A percentile compares a stretch with the other conserved stretches of the same genome.
phyloP scores from a whole-genome alignment of 2,888 invertebrate species.

The Colostygia pectinataria region DNA sequence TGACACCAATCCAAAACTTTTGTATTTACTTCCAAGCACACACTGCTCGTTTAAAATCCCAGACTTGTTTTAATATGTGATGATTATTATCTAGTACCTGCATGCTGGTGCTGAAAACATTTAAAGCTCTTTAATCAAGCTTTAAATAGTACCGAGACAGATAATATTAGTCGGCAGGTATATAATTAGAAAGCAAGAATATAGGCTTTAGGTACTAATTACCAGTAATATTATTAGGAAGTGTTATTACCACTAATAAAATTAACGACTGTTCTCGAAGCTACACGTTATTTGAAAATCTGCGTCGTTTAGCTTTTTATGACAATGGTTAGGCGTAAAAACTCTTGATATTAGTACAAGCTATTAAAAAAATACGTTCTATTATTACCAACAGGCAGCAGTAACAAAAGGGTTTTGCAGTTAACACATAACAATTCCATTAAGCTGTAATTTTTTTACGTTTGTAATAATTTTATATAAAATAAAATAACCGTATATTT shows the following conservation, averaged over 20 bases:
- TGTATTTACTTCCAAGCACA: too few species aligned
- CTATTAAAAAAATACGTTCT: conserved; percentile 9
- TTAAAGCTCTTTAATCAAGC: too few species aligned
- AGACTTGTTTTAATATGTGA: too few species aligned
- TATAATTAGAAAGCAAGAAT: neutral
- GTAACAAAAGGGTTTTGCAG: neutral
- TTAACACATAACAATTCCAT: neutral
- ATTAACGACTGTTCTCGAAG: conserved; percentile 17
- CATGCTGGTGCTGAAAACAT: too few species aligned
- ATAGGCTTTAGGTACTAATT: conserved; percentile 13
- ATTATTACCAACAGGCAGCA: conserved; percentile 3
- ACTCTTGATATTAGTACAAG: conserved; percentile 9
- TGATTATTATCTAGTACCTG: too few species aligned
- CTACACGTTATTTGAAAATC: conserved; percentile 23
- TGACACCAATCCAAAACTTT: too few species aligned
- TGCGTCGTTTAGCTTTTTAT: conserved; percentile 16
- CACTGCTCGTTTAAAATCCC: too few species aligned
- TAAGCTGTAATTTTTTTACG: too few species aligned
- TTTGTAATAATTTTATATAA: too few species aligned
- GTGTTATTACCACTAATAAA: conserved; percentile 17
- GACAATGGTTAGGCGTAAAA: conserved; percentile 14
- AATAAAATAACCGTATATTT: too few species aligned
- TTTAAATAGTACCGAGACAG: too few species aligned
- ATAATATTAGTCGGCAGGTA: too few species aligned
- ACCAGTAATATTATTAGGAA: conserved; percentile 16